A percentile compares a stretch with the other conserved stretches of the same genome.
phyloP scores from a whole-genome alignment of 2,113 vertebrate genomes.

The Aptenodytes patagonicus region DNA sequence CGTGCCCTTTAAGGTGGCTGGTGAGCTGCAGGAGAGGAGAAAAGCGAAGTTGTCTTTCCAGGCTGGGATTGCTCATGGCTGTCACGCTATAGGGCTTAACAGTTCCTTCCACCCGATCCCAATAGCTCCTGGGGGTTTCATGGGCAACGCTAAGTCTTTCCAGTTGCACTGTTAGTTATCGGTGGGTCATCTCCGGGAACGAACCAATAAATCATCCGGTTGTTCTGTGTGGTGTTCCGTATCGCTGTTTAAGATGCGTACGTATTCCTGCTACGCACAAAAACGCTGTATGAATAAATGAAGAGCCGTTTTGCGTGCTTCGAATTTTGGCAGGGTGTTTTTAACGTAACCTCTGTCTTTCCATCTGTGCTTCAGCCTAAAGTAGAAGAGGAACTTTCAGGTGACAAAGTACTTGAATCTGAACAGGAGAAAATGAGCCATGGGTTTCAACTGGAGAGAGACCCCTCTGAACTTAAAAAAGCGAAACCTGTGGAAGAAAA shows the following conservation, averaged over 20 bases:
- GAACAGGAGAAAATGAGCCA: conserved; percentile 76
- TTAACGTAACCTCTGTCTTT: not conserved
- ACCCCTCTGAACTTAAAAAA: conserved; percentile 58
- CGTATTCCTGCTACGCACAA: not conserved
- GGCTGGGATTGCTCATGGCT: not conserved
- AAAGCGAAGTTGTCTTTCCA: not conserved
- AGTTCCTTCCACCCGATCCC: not conserved
- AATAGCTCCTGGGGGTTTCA: not conserved
- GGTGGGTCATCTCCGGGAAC: not conserved
- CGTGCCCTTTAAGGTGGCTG: not conserved
- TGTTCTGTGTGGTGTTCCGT: not conserved
- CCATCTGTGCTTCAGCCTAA: conserved; percentile 71
- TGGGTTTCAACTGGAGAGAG: conserved; percentile 66
- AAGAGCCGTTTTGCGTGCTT: rapidly evolving
- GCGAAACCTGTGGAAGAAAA: conserved; percentile 81
- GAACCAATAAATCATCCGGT: not conserved
- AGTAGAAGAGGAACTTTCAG: conserved; percentile 73
- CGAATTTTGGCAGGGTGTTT: not conserved
- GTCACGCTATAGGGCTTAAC: not conserved
- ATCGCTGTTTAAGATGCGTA: too few relatives aligned
- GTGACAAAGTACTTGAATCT: conserved; percentile 73
- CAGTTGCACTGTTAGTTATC: not conserved
- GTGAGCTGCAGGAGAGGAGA: not conserved
- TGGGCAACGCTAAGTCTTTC: not conserved
- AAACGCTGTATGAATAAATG: rapidly evolving